Base-by-base conservation (phyloP, 1,140 invertebrate genomes). In the Aphidius gifuensis region DNA sequence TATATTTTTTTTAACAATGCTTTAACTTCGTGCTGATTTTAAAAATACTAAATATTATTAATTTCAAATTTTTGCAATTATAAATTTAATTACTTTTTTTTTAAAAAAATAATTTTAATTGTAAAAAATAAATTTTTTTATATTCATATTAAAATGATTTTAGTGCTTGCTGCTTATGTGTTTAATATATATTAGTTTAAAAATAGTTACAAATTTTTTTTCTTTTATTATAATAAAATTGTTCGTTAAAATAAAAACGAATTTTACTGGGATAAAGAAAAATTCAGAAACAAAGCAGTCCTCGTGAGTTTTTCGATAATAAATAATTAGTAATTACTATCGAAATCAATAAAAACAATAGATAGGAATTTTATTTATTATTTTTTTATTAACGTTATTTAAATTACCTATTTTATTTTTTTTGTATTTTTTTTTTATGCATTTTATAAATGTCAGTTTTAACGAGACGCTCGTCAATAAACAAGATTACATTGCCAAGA, bases 111-210 rank as follows among this genome's bases (percentile, higher is more conserved):
- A 16, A 16, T 16, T 16, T 16, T 16, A 16, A 16, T 16, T 16
- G 16, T 16, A 16, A 16, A 2, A 57, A 58, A 48, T 11, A 6
- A 48, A 49, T 11, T 58, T 21, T n/a, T 11, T 39, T n/a, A n/a
- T n/a, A n/a, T n/a, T 16, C 1, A 16, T 16, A 16, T 16, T 16
- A 16, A 16, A 16, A 48, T 38, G 21, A 49, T 6, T 44, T 56
- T 62, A 62, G 54, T 62, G 60, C 60, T 42, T 62, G 60, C 49
- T 44, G 49, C 58, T 53, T 56, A 57, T 62, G 54, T 45, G 56
- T 62, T 45, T 2, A 45, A 2, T 45, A 45, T 2, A 45, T 32
- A 32, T 32, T 32, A 32, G 23, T 32, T 32, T 32, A 32, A 32
- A 16, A 16, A 16, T 16, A 16, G 16, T 16, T 16, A 16, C 16